These are phyloP conservation scores for Dryobotodes eremita DNA, from an alignment of 2,888 invertebrate genomes.

Conservation along the genomic window DNA sequence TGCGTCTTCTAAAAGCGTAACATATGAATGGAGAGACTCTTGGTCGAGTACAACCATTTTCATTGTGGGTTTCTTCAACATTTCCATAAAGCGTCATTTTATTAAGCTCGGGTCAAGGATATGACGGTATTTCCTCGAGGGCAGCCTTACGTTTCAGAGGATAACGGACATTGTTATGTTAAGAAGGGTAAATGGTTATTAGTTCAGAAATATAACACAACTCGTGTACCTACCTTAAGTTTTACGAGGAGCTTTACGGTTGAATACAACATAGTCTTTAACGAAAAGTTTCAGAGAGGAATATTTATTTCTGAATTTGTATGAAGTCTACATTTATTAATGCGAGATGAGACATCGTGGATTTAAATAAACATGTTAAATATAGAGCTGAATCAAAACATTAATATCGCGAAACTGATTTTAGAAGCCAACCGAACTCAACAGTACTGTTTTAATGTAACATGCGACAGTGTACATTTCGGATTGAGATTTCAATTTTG, in stretches of 20 bases:
- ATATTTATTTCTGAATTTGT: constrained; percentile 48
- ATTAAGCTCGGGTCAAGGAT: constrained; percentile 67
- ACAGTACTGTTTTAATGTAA: constrained; percentile 43
- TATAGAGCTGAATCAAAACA: constrained; percentile 61
- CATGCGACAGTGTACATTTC: constrained; percentile 52
- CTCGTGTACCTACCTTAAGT: constrained; percentile 48
- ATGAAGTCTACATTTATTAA: constrained; percentile 58
- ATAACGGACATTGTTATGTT: constrained; percentile 66
- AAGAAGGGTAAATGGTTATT: constrained; percentile 66
- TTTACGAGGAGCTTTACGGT: constrained; percentile 46
- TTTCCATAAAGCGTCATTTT: constrained; percentile 58
- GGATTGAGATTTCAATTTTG: constrained; percentile 54
- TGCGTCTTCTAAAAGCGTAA: constrained; percentile 20
- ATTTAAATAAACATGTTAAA: constrained; percentile 56
- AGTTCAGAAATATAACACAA: constrained; percentile 62
- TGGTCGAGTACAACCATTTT: constrained; percentile 14
- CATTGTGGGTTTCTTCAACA: constrained; percentile 29
- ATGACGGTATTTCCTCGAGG: constrained; percentile 59
- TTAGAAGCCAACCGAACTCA: constrained; percentile 25
- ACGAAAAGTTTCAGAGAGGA: constrained; percentile 20
- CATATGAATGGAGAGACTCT: constrained; percentile 3
- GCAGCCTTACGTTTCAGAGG: constrained; percentile 55
- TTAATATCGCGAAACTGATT: constrained; percentile 55
- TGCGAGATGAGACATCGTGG: constrained; percentile 53
- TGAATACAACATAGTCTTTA: constrained; percentile 41